Base-by-base conservation (phyloP, 1,140 invertebrate species). In the Drosophila littoralis region DNA sequence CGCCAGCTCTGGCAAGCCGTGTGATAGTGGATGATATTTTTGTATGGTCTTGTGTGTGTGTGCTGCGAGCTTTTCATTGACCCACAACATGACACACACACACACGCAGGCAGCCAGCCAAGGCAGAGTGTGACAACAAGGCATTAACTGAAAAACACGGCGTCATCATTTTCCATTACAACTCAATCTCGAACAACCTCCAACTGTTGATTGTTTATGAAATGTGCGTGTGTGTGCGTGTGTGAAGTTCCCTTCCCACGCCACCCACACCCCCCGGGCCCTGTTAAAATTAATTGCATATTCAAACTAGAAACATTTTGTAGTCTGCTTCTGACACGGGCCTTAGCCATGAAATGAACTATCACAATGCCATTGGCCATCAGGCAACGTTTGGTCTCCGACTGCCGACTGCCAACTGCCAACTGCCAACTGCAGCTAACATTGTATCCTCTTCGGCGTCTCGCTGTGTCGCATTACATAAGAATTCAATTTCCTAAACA, bases 401-500 rank as follows among this genome's bases (percentile, higher is more conserved):
- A 28, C 22, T 28, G 22, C 5, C 22, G 4, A 28, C 22, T 22
- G 22, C 2, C 42, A 13, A 48, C 43, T 60, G 22, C 22, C 22
- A 28, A 28, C 22, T 28, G 22, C 22, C 42, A 15, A 48, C 43
- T 60, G 42, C 57, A 61, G 43, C 15, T 61, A 32, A 33, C 46
- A 64, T 28, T 40, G 15, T 33, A 35, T 17, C 55, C 17, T 6
- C 36, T 40, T 10, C 2, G 22, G 13, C 59, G 15, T 13, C 46
- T 45, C 15, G 28, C 35, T 45, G 22, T 79, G 48, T 45, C 59
- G 54, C 68, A 75, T 68, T 81, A 68, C 79, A 81, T 77, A 67
- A 64, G 68, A 81, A 81, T 81, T 81, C 74, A 81, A 81, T 81
- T 81, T 81, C 79, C 79, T 73, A 68, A 58, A 63, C 70, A 58